A percentile compares a stretch with the other conserved stretches of the same genome.
These are phyloP conservation scores for Tonatia bakeri DNA, from an alignment of 2,113 vertebrate genomes.

Conservation along the genomic window DNA sequence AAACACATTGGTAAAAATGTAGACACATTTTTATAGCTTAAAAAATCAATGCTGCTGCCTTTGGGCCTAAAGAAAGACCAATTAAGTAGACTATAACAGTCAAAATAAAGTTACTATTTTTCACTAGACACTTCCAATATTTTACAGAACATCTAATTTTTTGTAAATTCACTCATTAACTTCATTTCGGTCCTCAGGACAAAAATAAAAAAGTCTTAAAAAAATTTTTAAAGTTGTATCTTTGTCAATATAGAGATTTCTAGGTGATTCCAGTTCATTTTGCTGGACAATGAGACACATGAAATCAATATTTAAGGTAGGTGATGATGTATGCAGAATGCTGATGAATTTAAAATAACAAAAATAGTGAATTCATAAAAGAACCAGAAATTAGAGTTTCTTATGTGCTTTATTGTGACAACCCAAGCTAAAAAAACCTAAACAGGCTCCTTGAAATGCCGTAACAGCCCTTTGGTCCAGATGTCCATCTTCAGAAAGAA, in stretches of 20 bases:
- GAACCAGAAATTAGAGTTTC: neutral
- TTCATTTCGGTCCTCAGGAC: conserved; percentile 20
- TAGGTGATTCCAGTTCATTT: conserved; percentile 35
- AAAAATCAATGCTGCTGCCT: conserved; percentile 63
- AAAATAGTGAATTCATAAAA: neutral
- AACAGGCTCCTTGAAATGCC: neutral
- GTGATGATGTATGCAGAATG: neutral
- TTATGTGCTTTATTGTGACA: neutral
- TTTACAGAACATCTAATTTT: conserved; percentile 39
- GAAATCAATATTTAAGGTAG: conserved; percentile 16
- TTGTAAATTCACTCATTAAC: conserved; percentile 44
- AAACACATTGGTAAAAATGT: conserved; percentile 41
- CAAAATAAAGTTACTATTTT: conserved; percentile 58
- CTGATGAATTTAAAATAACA: neutral
- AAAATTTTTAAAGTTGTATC: conserved; percentile 13
- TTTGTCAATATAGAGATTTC: conserved; percentile 27
- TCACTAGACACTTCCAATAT: conserved; percentile 32
- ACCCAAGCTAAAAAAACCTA: neutral
- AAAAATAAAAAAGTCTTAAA: conserved; percentile 42
- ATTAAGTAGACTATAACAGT: conserved; percentile 55
- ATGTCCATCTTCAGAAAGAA: neutral
- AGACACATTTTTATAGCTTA: conserved; percentile 50
- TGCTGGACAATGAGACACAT: neutral
- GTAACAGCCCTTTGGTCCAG: neutral
- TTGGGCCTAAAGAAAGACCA: conserved; percentile 25